These are phyloP conservation scores for Brachyhypopomus gauderio DNA, from an alignment of 2,113 vertebrate genomes.

Conservation along the genomic window DNA sequence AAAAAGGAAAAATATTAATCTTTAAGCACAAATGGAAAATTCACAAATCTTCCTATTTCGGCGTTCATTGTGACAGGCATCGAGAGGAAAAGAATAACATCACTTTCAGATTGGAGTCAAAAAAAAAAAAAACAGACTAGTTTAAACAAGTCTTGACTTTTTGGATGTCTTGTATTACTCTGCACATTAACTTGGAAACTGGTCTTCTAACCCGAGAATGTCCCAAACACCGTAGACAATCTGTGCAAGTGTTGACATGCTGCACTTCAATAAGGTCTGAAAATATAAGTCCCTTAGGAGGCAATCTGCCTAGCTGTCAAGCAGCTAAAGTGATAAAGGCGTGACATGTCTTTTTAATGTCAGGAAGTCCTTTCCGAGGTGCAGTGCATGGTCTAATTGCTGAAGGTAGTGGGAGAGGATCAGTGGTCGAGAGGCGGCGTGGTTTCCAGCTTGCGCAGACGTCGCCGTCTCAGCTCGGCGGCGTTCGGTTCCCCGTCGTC, in stretches of 20 bases:
- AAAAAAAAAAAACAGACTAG: neutral
- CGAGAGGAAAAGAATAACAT: neutral
- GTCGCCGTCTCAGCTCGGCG: constrained; percentile 84
- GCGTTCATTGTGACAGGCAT: neutral
- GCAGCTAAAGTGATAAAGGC: constrained; percentile 29
- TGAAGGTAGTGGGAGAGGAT: constrained; percentile 56
- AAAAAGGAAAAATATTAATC: constrained; percentile 36
- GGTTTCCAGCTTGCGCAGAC: constrained; percentile 85
- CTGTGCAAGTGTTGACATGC: constrained; percentile 24
- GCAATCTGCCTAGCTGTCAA: constrained; percentile 20
- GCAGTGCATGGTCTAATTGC: constrained; percentile 20
- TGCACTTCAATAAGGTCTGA: constrained; percentile 28
- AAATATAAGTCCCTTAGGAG: constrained; percentile 18
- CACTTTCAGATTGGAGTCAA: constrained; percentile 18
- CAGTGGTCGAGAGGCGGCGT: constrained; percentile 75
- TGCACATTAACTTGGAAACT: neutral
- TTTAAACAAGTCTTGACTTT: neutral
- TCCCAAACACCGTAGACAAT: constrained; percentile 1
- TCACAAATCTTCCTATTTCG: constrained; percentile 18
- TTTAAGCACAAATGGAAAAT: constrained; percentile 40
- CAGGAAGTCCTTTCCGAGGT: constrained; percentile 54
- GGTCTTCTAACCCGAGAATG: constrained; percentile 11
- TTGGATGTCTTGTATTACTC: neutral
- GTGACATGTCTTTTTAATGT: constrained; percentile 32
- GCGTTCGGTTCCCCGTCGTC: constrained; percentile 80